Base-by-base conservation (phyloP, 37 sponge, comb jelly and placozoan genomes). In the Cladorhizidae sp. region DNA sequence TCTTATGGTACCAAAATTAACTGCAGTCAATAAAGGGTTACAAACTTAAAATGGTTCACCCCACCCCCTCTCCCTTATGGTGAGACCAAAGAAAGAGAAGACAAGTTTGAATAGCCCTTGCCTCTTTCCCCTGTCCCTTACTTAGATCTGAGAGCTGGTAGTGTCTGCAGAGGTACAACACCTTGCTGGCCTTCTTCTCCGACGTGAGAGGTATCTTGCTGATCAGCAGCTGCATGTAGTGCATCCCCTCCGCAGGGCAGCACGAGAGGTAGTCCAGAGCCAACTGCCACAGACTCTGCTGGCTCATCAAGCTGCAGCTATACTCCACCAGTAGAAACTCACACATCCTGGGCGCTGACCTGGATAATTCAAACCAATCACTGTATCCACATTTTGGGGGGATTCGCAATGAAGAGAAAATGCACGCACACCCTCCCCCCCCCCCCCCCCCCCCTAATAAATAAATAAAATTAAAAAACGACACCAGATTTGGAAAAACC, bases 261-360 rank as follows among this genome's bases (percentile, higher is more conserved):
- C 77, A 28, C 40, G 77, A 73, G 18, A 90, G 56, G 80, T 94
- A 94, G 75, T 76, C 81, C 64, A 87, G 67, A 28, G 77, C 91
- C 62, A 90, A 62, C 54, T 87, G 88, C 94, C 94, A 94, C 36
- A 88, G 65, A 73, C 91, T 90, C 6, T 38, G 70, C 41, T 91
- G 87, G 26, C 41, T 23, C 56, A 88, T 42, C 22, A 92, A 78
- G 23, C 73, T 69, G 0, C 85, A 75, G 54, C 83, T 86, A 74
- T 89, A 93, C 64, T 89, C 93, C 61, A 82, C 54, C 52, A 93
- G 55, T 22, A 93, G 62, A 55, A 89, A 93, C 74, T 93, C 93
- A 33, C 76, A 79, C 64, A 82, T 52, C 37, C 82, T 39, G 3
- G 65, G 40, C 1, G 89, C 86, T 33, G 89, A 76, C 65, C 93